These are phyloP conservation scores for Nephrotoma appendiculata DNA, from an alignment of 2,888 invertebrate species.

Conservation along the genomic window DNA sequence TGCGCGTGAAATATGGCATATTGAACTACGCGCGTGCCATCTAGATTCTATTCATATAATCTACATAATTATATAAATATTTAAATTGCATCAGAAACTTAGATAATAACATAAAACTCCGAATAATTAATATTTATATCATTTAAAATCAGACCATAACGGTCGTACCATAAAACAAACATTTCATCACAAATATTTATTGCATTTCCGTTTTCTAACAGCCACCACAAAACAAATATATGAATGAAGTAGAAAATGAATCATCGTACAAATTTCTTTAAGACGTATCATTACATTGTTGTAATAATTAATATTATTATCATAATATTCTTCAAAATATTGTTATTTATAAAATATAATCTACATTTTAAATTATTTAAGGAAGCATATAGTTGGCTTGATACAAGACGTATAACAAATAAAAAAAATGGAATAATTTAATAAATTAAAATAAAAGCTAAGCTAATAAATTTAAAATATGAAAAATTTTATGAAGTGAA, in stretches of 20 bases:
- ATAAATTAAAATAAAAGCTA: background rate
- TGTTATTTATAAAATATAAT: background rate
- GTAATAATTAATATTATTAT: background rate
- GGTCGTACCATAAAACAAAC: background rate
- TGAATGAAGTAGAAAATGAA: background rate
- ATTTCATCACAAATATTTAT: background rate
- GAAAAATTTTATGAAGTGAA: background rate
- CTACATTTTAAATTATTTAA: background rate
- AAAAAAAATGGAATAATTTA: background rate
- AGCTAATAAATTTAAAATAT: background rate
- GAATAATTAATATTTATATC: background rate
- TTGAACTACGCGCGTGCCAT: no score
- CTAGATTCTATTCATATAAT: no score
- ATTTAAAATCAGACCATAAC: background rate
- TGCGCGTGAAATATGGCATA: no score
- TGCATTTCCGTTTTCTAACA: background rate
- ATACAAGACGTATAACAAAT: background rate
- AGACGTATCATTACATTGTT: background rate
- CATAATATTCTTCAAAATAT: background rate
- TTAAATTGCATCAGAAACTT: no score
- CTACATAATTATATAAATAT: no score
- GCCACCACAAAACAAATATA: background rate
- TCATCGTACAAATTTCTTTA: background rate
- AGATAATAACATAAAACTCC: no score
- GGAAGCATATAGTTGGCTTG: background rate